Percentiles rank a stretch among this genome's conserved stretches.
Evolutionary conservation across 2,797 vertebrate genomes (phyloP).

Genomic region (Monodelphis domestica): DNA sequence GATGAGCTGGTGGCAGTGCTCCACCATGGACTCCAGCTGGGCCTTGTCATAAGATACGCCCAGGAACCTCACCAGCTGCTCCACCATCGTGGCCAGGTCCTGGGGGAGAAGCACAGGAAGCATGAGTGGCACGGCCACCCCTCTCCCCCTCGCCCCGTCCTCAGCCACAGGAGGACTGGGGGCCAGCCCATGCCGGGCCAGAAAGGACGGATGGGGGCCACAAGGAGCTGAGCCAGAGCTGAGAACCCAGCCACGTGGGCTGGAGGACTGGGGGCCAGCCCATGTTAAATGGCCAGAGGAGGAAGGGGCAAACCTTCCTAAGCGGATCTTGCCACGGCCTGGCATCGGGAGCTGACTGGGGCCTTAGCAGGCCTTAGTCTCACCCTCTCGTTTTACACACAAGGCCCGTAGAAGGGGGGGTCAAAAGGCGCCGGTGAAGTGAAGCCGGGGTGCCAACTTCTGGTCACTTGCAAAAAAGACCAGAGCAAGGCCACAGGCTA

Average conservation of each 20-base stretch:
- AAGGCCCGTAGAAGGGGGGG: not conserved
- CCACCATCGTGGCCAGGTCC: conserved; percentile 94
- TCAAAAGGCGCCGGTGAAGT: not conserved
- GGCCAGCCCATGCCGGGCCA: not conserved
- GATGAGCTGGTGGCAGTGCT: conserved; percentile 97
- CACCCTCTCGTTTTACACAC: not conserved
- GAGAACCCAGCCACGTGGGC: not conserved
- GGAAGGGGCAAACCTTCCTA: not conserved
- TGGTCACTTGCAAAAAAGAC: not conserved
- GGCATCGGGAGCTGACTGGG: not conserved
- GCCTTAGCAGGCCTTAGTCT: not conserved
- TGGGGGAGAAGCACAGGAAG: conserved; percentile 78
- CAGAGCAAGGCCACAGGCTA: not conserved
- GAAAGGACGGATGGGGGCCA: not conserved
- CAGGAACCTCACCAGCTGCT: conserved; percentile 93
- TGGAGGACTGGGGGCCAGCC: not conserved
- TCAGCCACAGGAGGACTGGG: not conserved
- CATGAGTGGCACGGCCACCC: not conserved
- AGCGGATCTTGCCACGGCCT: not conserved
- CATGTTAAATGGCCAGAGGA: not conserved
- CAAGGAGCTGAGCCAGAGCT: not conserved
- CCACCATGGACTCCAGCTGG: conserved; percentile 93
- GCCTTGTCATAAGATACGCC: conserved; percentile 95
- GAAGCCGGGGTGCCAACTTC: not conserved
- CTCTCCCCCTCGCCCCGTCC: not conserved